Percentiles rank a stretch among this genome's conserved stretches.
Evolutionary conservation across 2,888 invertebrate genomes (phyloP).

Genomic region (Asteroscopus sphinx): DNA sequence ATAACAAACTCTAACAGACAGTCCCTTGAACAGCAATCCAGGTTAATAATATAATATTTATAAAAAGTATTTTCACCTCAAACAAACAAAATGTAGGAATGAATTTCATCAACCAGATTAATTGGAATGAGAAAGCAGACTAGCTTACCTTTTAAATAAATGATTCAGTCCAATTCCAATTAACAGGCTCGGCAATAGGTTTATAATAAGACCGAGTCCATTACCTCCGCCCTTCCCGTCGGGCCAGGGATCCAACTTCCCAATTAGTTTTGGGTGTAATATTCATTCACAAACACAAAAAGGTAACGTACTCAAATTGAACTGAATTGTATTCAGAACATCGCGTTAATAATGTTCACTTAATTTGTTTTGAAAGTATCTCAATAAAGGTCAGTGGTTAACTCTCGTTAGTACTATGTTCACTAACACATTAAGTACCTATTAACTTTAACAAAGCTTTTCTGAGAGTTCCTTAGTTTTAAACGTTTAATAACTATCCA

Average conservation of each 20-base stretch:
- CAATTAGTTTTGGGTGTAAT: conserved; percentile 28
- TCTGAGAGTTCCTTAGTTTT: background rate
- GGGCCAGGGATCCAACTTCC: background rate
- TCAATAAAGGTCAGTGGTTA: background rate
- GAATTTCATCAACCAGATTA: background rate
- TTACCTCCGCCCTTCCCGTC: background rate
- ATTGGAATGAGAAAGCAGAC: background rate
- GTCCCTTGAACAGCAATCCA: too few species aligned
- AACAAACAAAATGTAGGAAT: background rate
- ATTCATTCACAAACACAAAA: conserved; percentile 20
- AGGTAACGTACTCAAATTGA: conserved; percentile 18
- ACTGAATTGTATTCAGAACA: conserved; percentile 11
- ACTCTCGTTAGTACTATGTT: background rate
- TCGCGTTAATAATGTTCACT: conserved; percentile 4
- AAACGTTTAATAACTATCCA: background rate
- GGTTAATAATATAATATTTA: too few species aligned
- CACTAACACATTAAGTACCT: background rate
- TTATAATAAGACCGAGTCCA: background rate
- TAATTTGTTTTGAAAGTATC: conserved; percentile 8
- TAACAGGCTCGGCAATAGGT: conserved; percentile 3
- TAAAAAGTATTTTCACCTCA: background rate
- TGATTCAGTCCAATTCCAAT: conserved; percentile 7
- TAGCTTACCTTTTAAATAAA: conserved; percentile 3
- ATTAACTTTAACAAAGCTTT: background rate
- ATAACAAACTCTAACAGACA: too few species aligned